Evolutionary conservation across 2,113 vertebrate species (phyloP).

Genomic region (Hydrolagus affinis): DNA sequence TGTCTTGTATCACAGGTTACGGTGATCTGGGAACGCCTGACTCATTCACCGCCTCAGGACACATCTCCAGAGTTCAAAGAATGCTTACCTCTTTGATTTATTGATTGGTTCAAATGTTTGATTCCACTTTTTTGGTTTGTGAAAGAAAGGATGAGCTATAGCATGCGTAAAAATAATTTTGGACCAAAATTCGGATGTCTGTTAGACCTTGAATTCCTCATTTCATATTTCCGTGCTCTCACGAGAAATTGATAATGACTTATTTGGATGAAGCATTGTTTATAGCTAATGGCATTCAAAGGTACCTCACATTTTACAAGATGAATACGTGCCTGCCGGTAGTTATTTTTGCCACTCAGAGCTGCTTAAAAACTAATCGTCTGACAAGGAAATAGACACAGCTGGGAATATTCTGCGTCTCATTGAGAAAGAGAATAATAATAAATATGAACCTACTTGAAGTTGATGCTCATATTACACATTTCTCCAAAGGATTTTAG

Average conservation of each 20-base stretch:
- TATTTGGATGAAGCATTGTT: not conserved
- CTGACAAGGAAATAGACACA: no score
- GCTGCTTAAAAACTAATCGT: no score
- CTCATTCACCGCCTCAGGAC: not conserved
- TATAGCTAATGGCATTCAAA: not conserved
- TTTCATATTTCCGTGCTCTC: not conserved
- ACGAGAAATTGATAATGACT: constrained; percentile 11
- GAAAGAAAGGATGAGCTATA: not conserved
- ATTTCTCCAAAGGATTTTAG: no score
- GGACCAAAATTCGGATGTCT: not conserved
- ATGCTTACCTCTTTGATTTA: constrained; percentile 8
- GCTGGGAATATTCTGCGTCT: no score
- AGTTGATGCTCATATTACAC: no score
- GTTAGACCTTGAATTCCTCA: not conserved
- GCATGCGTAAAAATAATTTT: not conserved
- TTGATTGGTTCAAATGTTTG: constrained; percentile 12
- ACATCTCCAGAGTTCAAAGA: not conserved
- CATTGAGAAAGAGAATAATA: no score
- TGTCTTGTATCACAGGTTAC: not conserved
- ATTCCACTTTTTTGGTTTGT: not conserved
- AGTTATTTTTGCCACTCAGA: no score
- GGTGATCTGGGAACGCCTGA: not conserved
- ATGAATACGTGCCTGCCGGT: not conserved
- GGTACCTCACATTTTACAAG: not conserved
- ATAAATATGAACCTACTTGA: no score